phyloP scores from a whole-genome alignment of 2,888 invertebrate species.

The Andricus curvator region DNA sequence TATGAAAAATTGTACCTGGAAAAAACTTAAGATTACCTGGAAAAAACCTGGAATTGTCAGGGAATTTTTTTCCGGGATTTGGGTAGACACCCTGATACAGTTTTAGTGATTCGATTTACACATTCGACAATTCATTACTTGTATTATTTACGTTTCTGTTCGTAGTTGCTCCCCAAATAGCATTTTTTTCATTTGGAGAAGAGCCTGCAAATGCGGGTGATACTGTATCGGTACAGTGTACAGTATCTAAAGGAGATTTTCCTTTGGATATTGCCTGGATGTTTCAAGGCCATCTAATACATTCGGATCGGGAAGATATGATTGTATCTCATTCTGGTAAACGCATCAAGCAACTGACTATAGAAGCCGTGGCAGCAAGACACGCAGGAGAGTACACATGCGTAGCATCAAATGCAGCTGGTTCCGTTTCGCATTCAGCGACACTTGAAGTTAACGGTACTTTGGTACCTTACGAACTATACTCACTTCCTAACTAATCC shows the following conservation, averaged over 20 bases:
- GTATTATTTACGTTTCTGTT: constrained; percentile 50
- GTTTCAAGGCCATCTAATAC: constrained; percentile 78
- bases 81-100: too few species aligned
- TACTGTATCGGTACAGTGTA: constrained; percentile 86
- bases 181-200: constrained; percentile 85
- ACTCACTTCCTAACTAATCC: too few species aligned
- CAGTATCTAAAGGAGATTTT: constrained; percentile 87
- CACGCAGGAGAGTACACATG: constrained; percentile 88
- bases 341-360: constrained; percentile 80
- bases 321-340: constrained; percentile 69
- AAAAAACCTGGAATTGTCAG: too few species aligned
- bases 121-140: not conserved
- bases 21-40: too few species aligned
- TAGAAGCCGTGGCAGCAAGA: constrained; percentile 84
- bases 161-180: constrained; percentile 86
- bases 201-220: constrained; percentile 89
- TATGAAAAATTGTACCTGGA: too few species aligned
- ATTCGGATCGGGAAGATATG: constrained; percentile 64
- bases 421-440: constrained; percentile 79
- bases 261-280: constrained; percentile 89
- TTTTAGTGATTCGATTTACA: not conserved
- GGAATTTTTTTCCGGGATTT: too few species aligned
- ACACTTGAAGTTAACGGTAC: constrained; percentile 81
- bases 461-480: not conserved
- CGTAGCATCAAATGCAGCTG: constrained; percentile 79